These are phyloP conservation scores for Drosophila pallidifrons DNA, from an alignment of 1,140 invertebrate genomes.

Conservation along the genomic window DNA sequence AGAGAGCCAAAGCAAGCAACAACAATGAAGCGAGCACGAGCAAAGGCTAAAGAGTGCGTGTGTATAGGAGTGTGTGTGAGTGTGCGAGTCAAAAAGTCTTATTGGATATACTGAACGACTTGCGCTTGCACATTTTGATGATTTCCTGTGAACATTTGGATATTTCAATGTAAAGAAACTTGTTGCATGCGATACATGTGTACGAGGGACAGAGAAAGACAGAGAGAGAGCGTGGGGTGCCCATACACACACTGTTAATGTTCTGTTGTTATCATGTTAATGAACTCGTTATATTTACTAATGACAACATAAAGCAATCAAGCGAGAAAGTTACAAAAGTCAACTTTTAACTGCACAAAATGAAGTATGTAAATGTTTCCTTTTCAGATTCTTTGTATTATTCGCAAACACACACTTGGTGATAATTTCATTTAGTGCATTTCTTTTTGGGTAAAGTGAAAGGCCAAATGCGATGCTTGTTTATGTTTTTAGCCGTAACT, in stretches of 20 bases:
- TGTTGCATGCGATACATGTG: slow-evolving; percentile 68
- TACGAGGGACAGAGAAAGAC: too few relatives aligned
- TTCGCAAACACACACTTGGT: neutral
- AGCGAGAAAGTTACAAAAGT: slow-evolving; percentile 8
- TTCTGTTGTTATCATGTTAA: slow-evolving; percentile 36
- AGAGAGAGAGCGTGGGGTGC: too few relatives aligned
- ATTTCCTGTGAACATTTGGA: slow-evolving; percentile 79
- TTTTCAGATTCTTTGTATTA: neutral
- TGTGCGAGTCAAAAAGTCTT: slow-evolving; percentile 42
- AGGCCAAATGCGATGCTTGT: slow-evolving; percentile 40
- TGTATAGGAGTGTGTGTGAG: slow-evolving; percentile 4
- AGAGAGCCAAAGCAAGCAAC: slow-evolving; percentile 34
- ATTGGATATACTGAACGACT: slow-evolving; percentile 48
- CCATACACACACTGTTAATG: slow-evolving; percentile 23
- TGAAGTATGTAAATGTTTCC: neutral
- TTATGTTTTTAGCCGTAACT: slow-evolving; percentile 18
- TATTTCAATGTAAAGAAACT: slow-evolving; percentile 73
- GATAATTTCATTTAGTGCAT: neutral
- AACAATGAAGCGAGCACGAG: slow-evolving; percentile 6
- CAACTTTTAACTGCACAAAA: neutral
- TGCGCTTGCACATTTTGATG: slow-evolving; percentile 76
- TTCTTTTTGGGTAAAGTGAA: slow-evolving; percentile 36
- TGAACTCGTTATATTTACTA: slow-evolving; percentile 23
- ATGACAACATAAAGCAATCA: slow-evolving; percentile 6
- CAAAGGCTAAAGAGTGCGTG: slow-evolving; percentile 15